Conservation (phyloP, 1,140 invertebrate species). For the Augochlora pura region DNA sequence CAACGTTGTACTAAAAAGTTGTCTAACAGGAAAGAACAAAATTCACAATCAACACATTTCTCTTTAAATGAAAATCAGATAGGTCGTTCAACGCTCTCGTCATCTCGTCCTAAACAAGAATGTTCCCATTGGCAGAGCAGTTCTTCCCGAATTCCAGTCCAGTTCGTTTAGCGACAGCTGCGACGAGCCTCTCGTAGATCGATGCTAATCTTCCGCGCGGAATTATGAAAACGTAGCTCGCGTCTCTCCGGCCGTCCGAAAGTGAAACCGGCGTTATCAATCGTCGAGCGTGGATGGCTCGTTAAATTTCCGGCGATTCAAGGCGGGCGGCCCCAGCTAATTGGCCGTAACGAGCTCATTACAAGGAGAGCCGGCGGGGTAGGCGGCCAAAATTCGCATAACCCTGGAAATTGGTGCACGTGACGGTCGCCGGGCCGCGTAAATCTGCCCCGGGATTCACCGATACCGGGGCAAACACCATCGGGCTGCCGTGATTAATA, state of each 20-base stretch:
- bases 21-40: too few relatives aligned
- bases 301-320: neutral
- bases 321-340: neutral
- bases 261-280: neutral
- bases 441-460: constrained; percentile 23
- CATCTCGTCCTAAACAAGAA: too few relatives aligned
- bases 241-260: neutral
- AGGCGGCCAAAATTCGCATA: constrained; percentile 24
- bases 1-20: too few relatives aligned
- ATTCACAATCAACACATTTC: too few relatives aligned
- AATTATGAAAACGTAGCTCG: neutral
- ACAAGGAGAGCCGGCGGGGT: neutral
- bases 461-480: constrained; percentile 10
- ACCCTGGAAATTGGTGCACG: constrained; percentile 32
- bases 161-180: neutral
- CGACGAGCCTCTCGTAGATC: neutral
- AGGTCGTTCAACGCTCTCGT: too few relatives aligned
- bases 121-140: too few relatives aligned
- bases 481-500: constrained; percentile 19
- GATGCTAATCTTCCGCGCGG: neutral
- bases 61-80: too few relatives aligned
- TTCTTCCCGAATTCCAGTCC: too few relatives aligned
- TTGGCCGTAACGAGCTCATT: constrained; percentile 21
- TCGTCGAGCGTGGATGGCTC: neutral
- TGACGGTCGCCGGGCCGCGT: constrained; percentile 3